A percentile compares a stretch with the other conserved stretches of the same genome.
Evolutionary conservation across 2,113 vertebrate genomes (phyloP).

Genomic region (Plotosus lineatus): DNA sequence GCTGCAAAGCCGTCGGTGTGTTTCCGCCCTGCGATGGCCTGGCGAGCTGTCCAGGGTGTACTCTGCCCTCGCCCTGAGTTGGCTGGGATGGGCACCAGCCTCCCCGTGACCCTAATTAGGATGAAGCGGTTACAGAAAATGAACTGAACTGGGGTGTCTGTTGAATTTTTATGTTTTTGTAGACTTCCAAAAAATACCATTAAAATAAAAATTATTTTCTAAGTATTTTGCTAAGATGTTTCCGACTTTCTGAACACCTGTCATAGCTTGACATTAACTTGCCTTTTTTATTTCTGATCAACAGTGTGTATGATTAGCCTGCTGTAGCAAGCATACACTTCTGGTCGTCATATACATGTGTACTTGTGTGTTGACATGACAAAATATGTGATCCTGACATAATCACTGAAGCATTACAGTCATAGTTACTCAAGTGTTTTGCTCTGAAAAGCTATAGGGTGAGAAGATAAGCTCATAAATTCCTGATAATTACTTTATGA

Average conservation of each 20-base stretch:
- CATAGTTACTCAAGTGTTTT: neutral
- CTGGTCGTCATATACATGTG: neutral
- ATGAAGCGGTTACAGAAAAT: too few species aligned
- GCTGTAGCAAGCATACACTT: neutral
- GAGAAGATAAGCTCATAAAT: neutral
- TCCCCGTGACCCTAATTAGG: too few species aligned
- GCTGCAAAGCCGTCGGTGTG: too few species aligned
- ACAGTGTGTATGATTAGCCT: neutral
- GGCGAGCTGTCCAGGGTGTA: too few species aligned
- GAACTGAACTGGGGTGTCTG: too few species aligned
- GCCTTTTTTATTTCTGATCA: neutral
- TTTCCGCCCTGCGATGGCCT: too few species aligned
- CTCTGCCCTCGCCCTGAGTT: too few species aligned
- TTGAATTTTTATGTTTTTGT: too few species aligned
- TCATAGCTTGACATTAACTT: neutral
- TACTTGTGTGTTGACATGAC: neutral
- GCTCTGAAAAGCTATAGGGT: neutral
- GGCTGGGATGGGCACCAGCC: too few species aligned
- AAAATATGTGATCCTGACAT: neutral
- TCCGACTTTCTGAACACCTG: neutral
- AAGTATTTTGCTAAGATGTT: neutral
- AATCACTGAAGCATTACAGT: neutral
- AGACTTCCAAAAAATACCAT: too few species aligned
- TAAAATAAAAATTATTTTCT: neutral
- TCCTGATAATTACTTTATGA: neutral